phyloP scores from a whole-genome alignment of 2,888 invertebrate species.

The Arrhopalites spinosus region DNA sequence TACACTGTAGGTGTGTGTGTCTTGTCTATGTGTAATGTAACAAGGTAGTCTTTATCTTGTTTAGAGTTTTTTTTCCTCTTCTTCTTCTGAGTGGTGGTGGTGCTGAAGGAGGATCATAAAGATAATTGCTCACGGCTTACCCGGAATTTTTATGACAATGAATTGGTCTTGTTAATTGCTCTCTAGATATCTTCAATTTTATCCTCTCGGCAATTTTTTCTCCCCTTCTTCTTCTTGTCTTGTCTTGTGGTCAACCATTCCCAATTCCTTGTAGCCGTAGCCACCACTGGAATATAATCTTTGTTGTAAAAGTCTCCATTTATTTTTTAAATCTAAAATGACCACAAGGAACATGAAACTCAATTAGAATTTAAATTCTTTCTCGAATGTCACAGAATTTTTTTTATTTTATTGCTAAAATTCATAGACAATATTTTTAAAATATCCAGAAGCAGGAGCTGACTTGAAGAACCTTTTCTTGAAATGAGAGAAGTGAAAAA shows the following conservation, averaged over 20 bases:
- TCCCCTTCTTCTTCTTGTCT: background rate
- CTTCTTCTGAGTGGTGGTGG: background rate
- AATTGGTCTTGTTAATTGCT: conserved; percentile 15
- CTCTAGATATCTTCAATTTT: background rate
- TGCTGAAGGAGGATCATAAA: conserved; percentile 18
- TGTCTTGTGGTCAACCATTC: background rate
- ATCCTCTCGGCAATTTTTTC: conserved; percentile 8
- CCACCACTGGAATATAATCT: too few species aligned
- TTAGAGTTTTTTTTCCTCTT: background rate
- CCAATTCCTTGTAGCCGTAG: too few species aligned
- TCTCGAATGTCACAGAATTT: background rate
- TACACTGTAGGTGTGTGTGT: conserved; percentile 20
- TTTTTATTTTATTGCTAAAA: too few species aligned
- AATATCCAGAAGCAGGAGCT: too few species aligned
- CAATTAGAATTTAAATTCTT: background rate
- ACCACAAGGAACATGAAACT: background rate
- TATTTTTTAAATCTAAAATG: too few species aligned
- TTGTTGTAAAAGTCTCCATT: too few species aligned
- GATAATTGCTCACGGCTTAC: conserved; percentile 24
- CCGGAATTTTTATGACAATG: conserved; percentile 30
- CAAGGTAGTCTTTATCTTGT: conserved; percentile 7
- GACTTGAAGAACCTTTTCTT: too few species aligned
- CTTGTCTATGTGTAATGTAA: background rate
- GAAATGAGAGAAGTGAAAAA: too few species aligned
- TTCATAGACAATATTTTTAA: too few species aligned